Evolutionary conservation across 2,797 vertebrate genomes (phyloP).

Genomic region (Eremophila alpestris): DNA sequence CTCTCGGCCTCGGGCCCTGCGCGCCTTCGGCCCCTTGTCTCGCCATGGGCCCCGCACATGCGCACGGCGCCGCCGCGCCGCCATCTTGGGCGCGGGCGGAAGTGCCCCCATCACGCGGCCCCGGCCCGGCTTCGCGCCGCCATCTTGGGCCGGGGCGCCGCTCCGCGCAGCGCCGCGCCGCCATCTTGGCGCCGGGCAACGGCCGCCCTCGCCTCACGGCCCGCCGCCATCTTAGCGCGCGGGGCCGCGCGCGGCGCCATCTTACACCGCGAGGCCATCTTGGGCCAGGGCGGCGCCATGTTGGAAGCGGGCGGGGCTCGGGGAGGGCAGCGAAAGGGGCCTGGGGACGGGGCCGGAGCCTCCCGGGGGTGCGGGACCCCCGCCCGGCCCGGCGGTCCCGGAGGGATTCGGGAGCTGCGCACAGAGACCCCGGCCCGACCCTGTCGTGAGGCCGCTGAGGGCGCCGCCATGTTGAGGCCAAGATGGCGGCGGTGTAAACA

Average conservation of each 20-base stretch:
- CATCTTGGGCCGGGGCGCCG: background rate
- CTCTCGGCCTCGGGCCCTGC: background rate
- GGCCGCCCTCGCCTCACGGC: background rate
- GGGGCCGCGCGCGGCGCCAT: background rate
- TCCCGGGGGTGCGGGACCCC: background rate
- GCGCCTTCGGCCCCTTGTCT: slow-evolving; percentile 2
- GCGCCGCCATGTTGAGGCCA: background rate
- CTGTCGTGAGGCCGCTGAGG: fast-evolving
- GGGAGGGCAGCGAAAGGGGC: background rate
- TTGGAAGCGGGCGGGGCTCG: background rate
- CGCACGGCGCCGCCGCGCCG: background rate
- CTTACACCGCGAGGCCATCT: background rate
- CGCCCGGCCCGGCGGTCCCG: background rate
- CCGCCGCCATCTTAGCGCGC: background rate
- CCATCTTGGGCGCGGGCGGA: background rate
- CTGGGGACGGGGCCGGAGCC: no score
- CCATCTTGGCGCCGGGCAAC: background rate
- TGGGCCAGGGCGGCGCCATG: background rate
- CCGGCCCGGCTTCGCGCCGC: background rate
- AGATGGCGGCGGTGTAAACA: background rate
- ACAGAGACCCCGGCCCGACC: fast-evolving
- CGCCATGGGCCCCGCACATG: slow-evolving; percentile 35
- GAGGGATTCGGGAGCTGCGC: fast-evolving
- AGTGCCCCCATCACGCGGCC: background rate
- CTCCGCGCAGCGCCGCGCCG: background rate